These are phyloP conservation scores for Rotaria macrura DNA, from an alignment of 2,888 invertebrate species.

Conservation along the genomic window DNA sequence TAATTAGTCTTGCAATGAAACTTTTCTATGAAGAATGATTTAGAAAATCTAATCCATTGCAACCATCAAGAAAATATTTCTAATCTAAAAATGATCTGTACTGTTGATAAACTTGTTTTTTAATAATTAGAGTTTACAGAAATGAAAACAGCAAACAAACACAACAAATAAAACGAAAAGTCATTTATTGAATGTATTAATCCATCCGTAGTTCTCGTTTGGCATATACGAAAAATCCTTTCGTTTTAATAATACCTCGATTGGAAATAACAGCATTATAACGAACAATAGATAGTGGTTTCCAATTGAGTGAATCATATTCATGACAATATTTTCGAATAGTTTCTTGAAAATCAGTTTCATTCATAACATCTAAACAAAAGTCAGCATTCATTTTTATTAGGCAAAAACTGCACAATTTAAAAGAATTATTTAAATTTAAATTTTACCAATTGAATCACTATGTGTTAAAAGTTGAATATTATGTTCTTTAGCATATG, in stretches of 20 bases:
- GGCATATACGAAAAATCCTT: neutral
- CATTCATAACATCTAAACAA: neutral
- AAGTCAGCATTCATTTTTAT: too few species aligned
- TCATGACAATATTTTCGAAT: conserved; percentile 9
- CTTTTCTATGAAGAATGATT: too few species aligned
- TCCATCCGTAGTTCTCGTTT: neutral
- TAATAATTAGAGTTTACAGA: too few species aligned
- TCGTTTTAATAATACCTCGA: conserved; percentile 17
- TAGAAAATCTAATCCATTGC: too few species aligned
- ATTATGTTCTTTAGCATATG: conserved; percentile 76
- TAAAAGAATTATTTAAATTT: neutral
- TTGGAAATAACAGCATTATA: neutral
- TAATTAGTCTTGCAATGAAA: too few species aligned
- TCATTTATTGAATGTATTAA: too few species aligned
- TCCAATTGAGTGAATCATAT: neutral
- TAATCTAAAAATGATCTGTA: too few species aligned
- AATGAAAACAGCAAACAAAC: too few species aligned
- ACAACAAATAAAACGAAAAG: too few species aligned
- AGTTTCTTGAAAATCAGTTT: neutral
- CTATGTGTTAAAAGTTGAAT: conserved; percentile 87
- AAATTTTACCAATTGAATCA: conserved; percentile 68
- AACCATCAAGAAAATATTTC: too few species aligned
- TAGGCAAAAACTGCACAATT: neutral
- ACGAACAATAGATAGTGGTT: neutral
- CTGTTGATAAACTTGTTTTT: too few species aligned